These are phyloP conservation scores for Cantharis rustica DNA, from an alignment of 2,888 invertebrate species.

Conservation along the genomic window DNA sequence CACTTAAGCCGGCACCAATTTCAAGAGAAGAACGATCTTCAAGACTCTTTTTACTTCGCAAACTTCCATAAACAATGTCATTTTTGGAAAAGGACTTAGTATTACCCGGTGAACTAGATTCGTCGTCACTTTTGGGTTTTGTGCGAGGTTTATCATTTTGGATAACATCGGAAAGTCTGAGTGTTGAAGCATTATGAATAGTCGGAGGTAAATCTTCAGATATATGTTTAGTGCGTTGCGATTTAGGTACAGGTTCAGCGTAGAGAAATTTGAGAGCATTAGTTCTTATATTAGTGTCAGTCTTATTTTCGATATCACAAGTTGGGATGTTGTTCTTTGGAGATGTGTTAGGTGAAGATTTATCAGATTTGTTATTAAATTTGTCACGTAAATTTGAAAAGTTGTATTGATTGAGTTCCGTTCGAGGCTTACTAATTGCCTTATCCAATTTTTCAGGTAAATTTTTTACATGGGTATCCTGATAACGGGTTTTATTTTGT, in stretches of 20 bases:
- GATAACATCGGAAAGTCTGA: slow-evolving; percentile 37
- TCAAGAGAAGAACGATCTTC: slow-evolving; percentile 12
- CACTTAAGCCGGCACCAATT: slow-evolving; percentile 51
- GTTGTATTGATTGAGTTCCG: slow-evolving; percentile 44
- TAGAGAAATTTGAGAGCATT: slow-evolving; percentile 43
- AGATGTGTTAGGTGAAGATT: neutral
- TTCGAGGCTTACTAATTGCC: neutral
- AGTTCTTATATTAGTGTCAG: slow-evolving; percentile 18
- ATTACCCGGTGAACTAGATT: neutral
- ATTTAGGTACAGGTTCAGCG: slow-evolving; percentile 51
- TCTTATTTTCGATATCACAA: neutral
- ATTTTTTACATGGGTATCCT: slow-evolving; percentile 19
- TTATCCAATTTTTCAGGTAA: neutral
- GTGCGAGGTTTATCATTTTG: neutral
- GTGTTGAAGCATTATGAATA: slow-evolving; percentile 44
- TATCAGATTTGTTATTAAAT: slow-evolving; percentile 35
- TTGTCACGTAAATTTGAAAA: slow-evolving; percentile 46
- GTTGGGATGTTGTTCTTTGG: neutral
- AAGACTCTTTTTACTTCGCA: slow-evolving; percentile 1
- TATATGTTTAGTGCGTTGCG: slow-evolving; percentile 35
- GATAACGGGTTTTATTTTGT: slow-evolving; percentile 20
- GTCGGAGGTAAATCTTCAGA: neutral
- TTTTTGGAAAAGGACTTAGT: neutral
- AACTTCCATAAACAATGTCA: slow-evolving; percentile 7
- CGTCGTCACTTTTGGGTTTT: slow-evolving; percentile 7